Evolutionary conservation across 2,888 invertebrate species (phyloP).

Genomic region (Blomia tropicalis): DNA sequence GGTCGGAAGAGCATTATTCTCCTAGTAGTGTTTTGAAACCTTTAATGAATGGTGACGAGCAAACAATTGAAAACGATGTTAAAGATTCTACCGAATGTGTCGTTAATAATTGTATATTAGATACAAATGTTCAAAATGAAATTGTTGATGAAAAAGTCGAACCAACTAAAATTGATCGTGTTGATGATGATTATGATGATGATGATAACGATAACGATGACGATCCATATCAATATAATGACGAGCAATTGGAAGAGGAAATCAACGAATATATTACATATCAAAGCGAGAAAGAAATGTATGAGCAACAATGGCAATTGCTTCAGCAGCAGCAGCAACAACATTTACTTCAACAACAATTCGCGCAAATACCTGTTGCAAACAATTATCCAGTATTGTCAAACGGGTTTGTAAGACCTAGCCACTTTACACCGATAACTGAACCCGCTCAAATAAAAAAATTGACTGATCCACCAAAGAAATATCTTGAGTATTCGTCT

Average conservation of each 20-base stretch:
- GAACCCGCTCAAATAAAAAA: background rate
- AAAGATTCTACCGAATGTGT: background rate
- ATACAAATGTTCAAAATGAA: background rate
- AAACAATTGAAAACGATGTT: background rate
- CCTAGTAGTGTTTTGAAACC: background rate
- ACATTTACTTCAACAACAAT: background rate
- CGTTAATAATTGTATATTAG: background rate
- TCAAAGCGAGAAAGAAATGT: background rate
- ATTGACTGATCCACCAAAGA: background rate
- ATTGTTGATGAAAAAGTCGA: background rate
- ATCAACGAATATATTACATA: slow-evolving; percentile 1
- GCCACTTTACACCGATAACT: background rate
- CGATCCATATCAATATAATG: slow-evolving; percentile 7
- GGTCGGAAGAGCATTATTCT: background rate
- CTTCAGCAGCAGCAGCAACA: background rate
- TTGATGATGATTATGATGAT: no score
- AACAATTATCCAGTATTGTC: background rate
- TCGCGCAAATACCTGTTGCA: background rate
- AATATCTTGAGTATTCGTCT: background rate
- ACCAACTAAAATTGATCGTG: background rate
- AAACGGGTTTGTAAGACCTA: background rate
- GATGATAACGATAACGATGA: slow-evolving; percentile 13
- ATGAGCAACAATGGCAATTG: background rate
- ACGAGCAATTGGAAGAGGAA: slow-evolving; percentile 8
- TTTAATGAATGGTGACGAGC: background rate